Evolutionary conservation across 2,113 vertebrate species (phyloP).

Genomic region (Pelecanus crispus): DNA sequence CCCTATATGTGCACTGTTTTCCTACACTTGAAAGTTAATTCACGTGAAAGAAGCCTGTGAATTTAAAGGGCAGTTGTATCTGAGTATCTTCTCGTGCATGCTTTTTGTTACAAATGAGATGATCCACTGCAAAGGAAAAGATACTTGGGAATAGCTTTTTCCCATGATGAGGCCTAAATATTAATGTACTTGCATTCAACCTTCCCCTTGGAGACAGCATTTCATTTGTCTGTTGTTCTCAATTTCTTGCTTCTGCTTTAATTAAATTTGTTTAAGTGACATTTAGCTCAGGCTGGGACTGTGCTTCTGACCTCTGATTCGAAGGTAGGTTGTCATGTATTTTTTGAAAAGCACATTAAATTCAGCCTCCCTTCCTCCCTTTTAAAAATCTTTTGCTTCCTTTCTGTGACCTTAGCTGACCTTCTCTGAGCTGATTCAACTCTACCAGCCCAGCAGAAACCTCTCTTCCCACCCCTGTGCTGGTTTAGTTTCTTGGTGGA

Average conservation of each 20-base stretch:
- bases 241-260: background rate
- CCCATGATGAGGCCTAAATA: background rate
- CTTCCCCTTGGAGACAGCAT: background rate
- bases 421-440: background rate
- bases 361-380: background rate
- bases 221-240: background rate
- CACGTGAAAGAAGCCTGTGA: background rate
- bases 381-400: background rate
- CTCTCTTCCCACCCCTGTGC: fast-evolving
- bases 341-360: background rate
- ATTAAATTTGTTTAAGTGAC: slow-evolving; percentile 1
- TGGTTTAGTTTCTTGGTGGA: background rate
- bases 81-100: background rate
- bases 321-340: background rate
- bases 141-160: background rate
- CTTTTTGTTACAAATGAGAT: background rate
- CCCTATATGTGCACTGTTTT: background rate
- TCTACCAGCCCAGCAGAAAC: background rate
- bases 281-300: background rate
- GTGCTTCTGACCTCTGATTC: background rate
- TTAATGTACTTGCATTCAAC: background rate
- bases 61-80: background rate
- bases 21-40: background rate
- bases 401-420: background rate
- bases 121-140: background rate